These are phyloP conservation scores for Mystacides longicornis DNA, from an alignment of 2,888 invertebrate species.

Conservation along the genomic window DNA sequence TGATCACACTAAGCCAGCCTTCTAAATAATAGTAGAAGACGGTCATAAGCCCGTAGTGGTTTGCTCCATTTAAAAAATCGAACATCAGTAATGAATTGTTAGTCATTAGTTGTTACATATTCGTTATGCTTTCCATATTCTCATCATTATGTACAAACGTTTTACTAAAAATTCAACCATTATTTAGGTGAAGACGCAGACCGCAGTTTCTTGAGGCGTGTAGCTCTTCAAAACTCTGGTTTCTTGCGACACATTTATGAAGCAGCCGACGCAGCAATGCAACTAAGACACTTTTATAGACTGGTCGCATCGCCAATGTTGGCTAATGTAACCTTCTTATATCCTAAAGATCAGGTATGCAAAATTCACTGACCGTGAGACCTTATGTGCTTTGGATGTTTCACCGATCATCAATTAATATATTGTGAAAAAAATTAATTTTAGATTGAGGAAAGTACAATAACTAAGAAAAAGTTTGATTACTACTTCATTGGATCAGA, in stretches of 20 bases:
- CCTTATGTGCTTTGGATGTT: background rate
- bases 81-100: too few species aligned
- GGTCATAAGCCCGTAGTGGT: too few species aligned
- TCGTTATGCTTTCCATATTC: too few species aligned
- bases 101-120: too few species aligned
- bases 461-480: conserved; percentile 39
- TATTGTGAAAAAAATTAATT: background rate
- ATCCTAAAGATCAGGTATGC: conserved; percentile 48
- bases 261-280: conserved; percentile 59
- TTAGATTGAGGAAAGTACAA: conserved; percentile 30
- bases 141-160: too few species aligned
- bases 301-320: conserved; percentile 63
- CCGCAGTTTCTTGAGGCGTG: conserved; percentile 55
- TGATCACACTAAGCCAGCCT: too few species aligned
- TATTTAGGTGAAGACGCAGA: conserved; percentile 54
- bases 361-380: background rate
- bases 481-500: conserved; percentile 47
- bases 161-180: too few species aligned
- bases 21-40: too few species aligned
- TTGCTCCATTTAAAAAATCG: too few species aligned
- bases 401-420: background rate
- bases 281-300: conserved; percentile 58
- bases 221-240: conserved; percentile 59
- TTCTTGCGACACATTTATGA: conserved; percentile 66
- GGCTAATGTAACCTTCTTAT: conserved; percentile 56